These are phyloP conservation scores for Melopsittacus undulatus DNA, from an alignment of 2,797 vertebrate genomes.

Conservation along the genomic window DNA sequence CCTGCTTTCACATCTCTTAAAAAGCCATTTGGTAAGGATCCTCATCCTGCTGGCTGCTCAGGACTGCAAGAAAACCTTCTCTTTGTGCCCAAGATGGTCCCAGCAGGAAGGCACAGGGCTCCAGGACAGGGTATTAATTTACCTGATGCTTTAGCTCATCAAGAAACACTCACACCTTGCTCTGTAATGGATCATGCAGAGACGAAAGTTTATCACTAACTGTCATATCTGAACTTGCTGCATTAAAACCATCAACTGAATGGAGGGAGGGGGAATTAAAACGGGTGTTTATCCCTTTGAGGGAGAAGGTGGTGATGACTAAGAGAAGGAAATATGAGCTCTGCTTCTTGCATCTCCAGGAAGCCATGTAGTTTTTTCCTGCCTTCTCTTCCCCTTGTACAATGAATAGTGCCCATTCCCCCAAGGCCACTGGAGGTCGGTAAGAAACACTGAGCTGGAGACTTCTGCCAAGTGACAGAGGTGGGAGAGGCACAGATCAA, in stretches of 20 bases:
- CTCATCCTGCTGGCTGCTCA: neutral
- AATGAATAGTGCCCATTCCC: neutral
- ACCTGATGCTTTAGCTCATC: slow-evolving; percentile 36
- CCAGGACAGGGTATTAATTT: slow-evolving; percentile 36
- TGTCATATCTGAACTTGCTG: neutral
- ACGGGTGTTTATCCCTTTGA: neutral
- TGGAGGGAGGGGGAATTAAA: neutral
- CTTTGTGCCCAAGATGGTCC: slow-evolving; percentile 11
- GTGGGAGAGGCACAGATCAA: neutral
- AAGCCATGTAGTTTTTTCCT: neutral
- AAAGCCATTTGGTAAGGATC: slow-evolving; percentile 7
- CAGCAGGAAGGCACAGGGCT: neutral
- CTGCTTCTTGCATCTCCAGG: neutral
- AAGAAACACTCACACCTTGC: slow-evolving; percentile 31
- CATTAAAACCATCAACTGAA: neutral
- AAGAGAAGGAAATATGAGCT: neutral
- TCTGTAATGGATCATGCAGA: slow-evolving; percentile 4
- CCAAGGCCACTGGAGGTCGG: rapidly evolving
- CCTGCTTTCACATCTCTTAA: neutral
- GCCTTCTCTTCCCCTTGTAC: neutral
- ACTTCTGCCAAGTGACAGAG: neutral
- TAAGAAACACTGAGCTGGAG: neutral
- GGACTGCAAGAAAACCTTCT: slow-evolving; percentile 21
- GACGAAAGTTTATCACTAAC: slow-evolving; percentile 12
- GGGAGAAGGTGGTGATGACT: neutral